These are phyloP conservation scores for Reinhardtius hippoglossoides DNA, from an alignment of 2,113 vertebrate species.

Conservation along the genomic window DNA sequence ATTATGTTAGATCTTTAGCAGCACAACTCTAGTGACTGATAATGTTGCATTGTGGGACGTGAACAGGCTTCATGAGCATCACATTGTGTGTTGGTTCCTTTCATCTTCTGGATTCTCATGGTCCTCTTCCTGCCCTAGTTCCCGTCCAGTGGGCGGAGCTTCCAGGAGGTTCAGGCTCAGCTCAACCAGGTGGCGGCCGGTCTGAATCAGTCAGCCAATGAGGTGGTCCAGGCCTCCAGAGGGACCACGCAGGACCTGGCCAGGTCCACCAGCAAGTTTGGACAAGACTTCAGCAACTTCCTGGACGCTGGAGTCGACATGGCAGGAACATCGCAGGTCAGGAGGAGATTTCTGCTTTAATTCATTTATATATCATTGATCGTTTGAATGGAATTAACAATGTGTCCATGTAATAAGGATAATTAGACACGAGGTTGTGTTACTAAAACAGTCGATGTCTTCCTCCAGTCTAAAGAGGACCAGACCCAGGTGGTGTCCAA, in stretches of 20 bases:
- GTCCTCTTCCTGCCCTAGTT: constrained; percentile 80
- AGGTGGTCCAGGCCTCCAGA: constrained; percentile 93
- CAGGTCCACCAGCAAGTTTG: constrained; percentile 93
- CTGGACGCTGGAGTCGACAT: constrained; percentile 96
- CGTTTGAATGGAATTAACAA: too few relatives aligned
- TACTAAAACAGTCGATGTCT: background rate
- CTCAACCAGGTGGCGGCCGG: constrained; percentile 91
- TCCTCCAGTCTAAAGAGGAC: constrained; percentile 90
- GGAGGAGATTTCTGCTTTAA: too few relatives aligned
- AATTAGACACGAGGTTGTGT: too few relatives aligned
- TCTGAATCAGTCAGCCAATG: constrained; percentile 96
- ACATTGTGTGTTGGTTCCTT: too few relatives aligned
- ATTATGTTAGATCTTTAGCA: too few relatives aligned
- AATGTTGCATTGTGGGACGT: too few relatives aligned
- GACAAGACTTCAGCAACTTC: constrained; percentile 94
- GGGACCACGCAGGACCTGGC: constrained; percentile 94
- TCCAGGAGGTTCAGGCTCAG: constrained; percentile 94
- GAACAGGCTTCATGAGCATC: too few relatives aligned
- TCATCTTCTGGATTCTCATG: too few relatives aligned
- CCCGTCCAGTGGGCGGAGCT: constrained; percentile 91
- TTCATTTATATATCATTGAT: too few relatives aligned
- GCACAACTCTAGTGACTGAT: too few relatives aligned
- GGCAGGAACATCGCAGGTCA: constrained; percentile 86
- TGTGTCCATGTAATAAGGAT: too few relatives aligned
- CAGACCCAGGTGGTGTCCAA: constrained; percentile 94